Evolutionary conservation across 2,113 vertebrate genomes (phyloP).

Genomic region (Paraplagusia blochii): DNA sequence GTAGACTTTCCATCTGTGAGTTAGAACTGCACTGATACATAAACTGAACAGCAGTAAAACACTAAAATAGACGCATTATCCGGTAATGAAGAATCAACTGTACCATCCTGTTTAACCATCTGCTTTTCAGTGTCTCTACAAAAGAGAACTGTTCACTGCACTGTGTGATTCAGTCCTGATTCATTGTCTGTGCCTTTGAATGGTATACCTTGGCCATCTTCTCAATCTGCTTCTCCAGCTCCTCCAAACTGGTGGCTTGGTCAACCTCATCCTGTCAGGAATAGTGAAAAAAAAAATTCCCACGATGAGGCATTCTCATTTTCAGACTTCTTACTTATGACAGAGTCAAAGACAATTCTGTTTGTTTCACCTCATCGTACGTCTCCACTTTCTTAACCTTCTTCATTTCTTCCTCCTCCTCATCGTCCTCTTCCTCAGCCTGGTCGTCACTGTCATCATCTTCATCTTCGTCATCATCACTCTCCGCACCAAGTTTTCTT

Average conservation of each 20-base stretch:
- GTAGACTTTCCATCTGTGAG: no score
- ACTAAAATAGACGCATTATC: no score
- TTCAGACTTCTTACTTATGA: background rate
- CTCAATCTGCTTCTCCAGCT: slow-evolving; percentile 98
- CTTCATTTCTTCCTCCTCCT: slow-evolving; percentile 95
- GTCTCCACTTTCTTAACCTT: slow-evolving; percentile 89
- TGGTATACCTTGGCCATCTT: slow-evolving; percentile 90
- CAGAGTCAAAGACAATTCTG: background rate
- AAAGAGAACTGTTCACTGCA: no score
- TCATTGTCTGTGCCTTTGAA: background rate
- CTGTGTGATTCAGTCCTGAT: no score
- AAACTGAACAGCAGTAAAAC: no score
- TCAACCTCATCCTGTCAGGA: slow-evolving; percentile 88
- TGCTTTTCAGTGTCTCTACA: no score
- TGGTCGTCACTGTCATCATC: slow-evolving; percentile 87
- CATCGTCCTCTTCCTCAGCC: slow-evolving; percentile 93
- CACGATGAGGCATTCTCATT: background rate
- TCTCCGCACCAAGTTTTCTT: slow-evolving; percentile 84
- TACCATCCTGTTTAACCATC: no score
- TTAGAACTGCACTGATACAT: no score
- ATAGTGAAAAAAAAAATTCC: slow-evolving; percentile 10
- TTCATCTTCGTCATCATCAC: slow-evolving; percentile 88
- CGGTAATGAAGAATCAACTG: no score
- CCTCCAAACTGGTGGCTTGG: slow-evolving; percentile 91
- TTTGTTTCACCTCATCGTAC: slow-evolving; percentile 84